A percentile compares a stretch with the other conserved stretches of the same genome.
These are phyloP conservation scores for Philereme transversata DNA, from an alignment of 2,888 invertebrate genomes.

Conservation along the genomic window DNA sequence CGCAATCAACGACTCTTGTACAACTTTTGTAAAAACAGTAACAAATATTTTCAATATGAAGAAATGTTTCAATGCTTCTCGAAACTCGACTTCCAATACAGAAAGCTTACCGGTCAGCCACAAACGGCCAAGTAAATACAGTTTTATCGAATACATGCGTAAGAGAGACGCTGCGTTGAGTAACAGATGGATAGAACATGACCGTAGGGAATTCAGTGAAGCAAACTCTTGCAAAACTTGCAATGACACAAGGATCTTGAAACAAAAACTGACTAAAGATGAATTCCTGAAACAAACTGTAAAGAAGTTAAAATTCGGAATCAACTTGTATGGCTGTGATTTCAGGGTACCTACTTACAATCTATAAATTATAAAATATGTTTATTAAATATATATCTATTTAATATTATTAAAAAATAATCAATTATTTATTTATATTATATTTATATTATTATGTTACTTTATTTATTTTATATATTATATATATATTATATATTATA, in stretches of 20 bases:
- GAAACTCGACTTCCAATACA: slow-evolving; percentile 4
- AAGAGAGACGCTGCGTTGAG: slow-evolving; percentile 54
- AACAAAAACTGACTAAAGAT: slow-evolving; percentile 58
- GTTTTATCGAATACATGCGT: slow-evolving; percentile 69
- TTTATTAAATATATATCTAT: too few species aligned
- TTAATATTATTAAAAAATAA: too few species aligned
- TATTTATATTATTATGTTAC: too few species aligned
- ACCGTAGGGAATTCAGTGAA: slow-evolving; percentile 32
- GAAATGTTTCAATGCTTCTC: slow-evolving; percentile 8
- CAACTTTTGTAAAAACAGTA: slow-evolving; percentile 63
- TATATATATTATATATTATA: too few species aligned
- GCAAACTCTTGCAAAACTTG: slow-evolving; percentile 61
- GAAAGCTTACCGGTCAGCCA: slow-evolving; percentile 8
- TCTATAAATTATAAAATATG: not conserved
- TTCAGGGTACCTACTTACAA: slow-evolving; percentile 63
- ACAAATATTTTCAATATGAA: slow-evolving; percentile 59
- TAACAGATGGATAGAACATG: slow-evolving; percentile 27
- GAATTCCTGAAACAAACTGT: slow-evolving; percentile 60
- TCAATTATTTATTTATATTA: too few species aligned
- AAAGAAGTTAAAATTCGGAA: slow-evolving; percentile 71
- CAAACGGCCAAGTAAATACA: slow-evolving; percentile 48
- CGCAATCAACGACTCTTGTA: slow-evolving; percentile 68
- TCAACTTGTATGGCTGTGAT: slow-evolving; percentile 75
- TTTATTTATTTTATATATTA: too few species aligned
- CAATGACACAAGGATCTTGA: slow-evolving; percentile 59